Percentiles rank a stretch among this genome's conserved stretches.
Conservation (phyloP, 2,113 vertebrate species). For the Dromiciops gliroides region DNA sequence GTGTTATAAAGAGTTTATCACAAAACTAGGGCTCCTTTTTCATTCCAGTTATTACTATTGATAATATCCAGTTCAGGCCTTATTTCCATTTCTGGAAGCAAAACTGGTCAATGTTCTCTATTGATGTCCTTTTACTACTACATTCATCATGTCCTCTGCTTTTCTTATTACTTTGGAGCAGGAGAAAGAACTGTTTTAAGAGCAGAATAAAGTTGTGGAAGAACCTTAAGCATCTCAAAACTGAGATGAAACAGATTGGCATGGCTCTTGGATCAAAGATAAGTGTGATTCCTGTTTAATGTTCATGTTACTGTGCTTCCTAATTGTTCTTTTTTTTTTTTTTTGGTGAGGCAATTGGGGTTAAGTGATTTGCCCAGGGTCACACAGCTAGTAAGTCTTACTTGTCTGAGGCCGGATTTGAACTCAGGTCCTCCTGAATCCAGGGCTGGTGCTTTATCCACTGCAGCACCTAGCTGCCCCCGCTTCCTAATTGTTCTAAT, state of each 20-base stretch:
- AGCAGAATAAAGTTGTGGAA: background rate
- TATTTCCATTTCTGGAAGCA: background rate
- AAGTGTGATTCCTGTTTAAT: background rate
- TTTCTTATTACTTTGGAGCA: slow-evolving; percentile 5
- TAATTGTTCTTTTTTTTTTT: no score
- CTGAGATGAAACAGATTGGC: background rate
- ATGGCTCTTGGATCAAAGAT: background rate
- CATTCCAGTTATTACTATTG: no score
- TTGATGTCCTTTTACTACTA: background rate
- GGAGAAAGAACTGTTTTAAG: background rate
- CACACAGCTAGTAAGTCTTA: no score
- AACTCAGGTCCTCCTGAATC: no score
- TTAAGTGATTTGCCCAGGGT: no score
- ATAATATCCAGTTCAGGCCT: background rate
- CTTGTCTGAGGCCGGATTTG: no score
- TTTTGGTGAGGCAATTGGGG: no score
- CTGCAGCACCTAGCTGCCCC: no score
- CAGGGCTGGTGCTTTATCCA: no score
- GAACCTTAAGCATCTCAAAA: background rate
- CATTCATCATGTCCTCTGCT: background rate
- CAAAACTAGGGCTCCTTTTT: background rate
- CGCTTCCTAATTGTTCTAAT: no score
- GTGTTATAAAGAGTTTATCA: background rate
- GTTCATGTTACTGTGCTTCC: no score
- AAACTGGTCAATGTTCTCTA: background rate